phyloP scores from a whole-genome alignment of 2,797 vertebrate genomes.

The Vespertilio murinus region DNA sequence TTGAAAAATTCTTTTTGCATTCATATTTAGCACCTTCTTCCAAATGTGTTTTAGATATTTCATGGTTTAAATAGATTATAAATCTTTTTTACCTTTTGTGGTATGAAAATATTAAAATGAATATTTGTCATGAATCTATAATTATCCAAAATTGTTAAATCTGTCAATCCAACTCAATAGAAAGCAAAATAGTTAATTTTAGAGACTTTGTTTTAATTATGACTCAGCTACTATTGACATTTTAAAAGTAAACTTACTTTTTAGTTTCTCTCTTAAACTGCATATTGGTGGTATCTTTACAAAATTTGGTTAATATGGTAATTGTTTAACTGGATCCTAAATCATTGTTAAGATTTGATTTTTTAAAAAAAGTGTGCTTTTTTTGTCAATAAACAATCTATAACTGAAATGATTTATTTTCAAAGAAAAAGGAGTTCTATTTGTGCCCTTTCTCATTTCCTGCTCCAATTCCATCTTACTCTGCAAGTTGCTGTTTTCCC shows the following conservation, averaged over 20 bases:
- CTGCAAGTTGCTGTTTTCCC: background rate
- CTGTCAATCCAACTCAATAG: background rate
- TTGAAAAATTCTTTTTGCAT: conserved; percentile 11
- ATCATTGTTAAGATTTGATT: background rate
- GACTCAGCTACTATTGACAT: background rate
- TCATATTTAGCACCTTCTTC: background rate
- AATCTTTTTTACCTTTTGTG: background rate
- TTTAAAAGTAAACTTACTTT: background rate
- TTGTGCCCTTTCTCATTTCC: background rate
- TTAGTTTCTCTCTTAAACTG: background rate
- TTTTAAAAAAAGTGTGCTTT: background rate
- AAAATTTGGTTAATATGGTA: conserved; percentile 18
- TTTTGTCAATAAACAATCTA: background rate
- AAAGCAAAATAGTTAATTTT: conserved; percentile 13
- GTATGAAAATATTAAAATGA: background rate
- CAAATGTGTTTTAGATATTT: conserved; percentile 40
- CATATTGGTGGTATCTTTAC: background rate
- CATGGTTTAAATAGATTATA: background rate
- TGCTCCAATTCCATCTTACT: background rate
- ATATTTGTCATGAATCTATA: background rate
- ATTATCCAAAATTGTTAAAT: conserved; percentile 11
- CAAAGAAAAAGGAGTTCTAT: background rate
- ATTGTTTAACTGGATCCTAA: conserved; percentile 6
- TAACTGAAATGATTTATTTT: background rate
- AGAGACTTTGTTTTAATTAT: conserved; percentile 4